phyloP scores from a whole-genome alignment of 64 coral and sea anemone genomes.

The Acropora yongei region DNA sequence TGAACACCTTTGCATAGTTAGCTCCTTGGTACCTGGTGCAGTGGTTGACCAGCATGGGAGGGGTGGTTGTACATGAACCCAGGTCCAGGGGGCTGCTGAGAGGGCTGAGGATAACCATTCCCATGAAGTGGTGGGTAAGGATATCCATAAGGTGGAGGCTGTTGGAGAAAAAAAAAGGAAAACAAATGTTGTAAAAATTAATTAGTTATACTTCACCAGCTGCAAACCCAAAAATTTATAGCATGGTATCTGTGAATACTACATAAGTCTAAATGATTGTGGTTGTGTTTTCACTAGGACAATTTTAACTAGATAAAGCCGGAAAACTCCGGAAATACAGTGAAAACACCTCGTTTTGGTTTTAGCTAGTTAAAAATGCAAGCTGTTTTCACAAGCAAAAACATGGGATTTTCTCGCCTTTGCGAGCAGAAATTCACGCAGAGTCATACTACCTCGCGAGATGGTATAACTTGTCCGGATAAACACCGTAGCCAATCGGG shows the following conservation, averaged over 20 bases:
- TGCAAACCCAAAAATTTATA: not conserved
- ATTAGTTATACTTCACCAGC: not conserved
- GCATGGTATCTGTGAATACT: too few species aligned
- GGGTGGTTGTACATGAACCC: not conserved
- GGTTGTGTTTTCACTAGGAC: constrained; percentile 22
- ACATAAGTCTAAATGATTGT: too few species aligned
- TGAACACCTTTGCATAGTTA: too few species aligned
- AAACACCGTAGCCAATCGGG: too few species aligned
- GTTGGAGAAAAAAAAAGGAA: not conserved
- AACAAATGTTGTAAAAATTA: not conserved
- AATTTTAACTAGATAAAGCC: constrained; percentile 14
- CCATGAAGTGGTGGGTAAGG: constrained; percentile 12
- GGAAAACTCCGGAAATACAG: constrained; percentile 5
- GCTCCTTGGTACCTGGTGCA: not conserved
- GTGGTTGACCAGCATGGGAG: not conserved
- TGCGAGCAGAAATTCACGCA: too few species aligned
- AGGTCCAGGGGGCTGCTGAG: constrained; percentile 19
- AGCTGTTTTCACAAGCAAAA: constrained; percentile 51
- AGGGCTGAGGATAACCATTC: constrained; percentile 3
- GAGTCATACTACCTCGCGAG: too few species aligned
- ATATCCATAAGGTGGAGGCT: constrained; percentile 56
- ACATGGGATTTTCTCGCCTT: not conserved
- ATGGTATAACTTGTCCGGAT: too few species aligned
- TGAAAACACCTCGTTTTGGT: not conserved
- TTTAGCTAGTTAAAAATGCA: constrained; percentile 41